A percentile compares a stretch with the other conserved stretches of the same genome.
phyloP scores from a whole-genome alignment of 2,113 vertebrate species.

The Grammatotria lemairii region DNA sequence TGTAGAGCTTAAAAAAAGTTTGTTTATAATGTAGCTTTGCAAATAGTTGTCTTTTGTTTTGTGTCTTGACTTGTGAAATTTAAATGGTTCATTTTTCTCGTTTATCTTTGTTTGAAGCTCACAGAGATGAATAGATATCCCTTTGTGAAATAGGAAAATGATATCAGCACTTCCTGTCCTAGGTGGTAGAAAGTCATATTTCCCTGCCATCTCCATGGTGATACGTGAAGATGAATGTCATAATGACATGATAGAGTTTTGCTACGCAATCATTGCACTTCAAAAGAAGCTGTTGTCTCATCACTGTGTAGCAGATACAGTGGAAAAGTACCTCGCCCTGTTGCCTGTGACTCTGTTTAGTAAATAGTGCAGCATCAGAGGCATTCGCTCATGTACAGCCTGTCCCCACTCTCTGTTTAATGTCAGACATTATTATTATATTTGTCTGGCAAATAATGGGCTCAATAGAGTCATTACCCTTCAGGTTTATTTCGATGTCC shows the following conservation, averaged over 20 bases:
- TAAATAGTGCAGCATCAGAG: conserved; percentile 16
- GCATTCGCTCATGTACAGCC: background rate
- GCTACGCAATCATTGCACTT: background rate
- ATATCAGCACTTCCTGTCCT: background rate
- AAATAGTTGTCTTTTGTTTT: background rate
- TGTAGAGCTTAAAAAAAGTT: background rate
- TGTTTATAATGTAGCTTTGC: background rate
- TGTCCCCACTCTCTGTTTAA: background rate
- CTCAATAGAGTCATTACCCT: background rate
- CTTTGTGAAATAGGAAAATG: background rate
- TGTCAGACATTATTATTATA: background rate
- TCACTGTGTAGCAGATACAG: background rate
- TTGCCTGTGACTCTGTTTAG: conserved; percentile 22
- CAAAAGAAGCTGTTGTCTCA: background rate
- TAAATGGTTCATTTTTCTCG: background rate
- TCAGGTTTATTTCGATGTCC: background rate
- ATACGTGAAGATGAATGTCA: background rate
- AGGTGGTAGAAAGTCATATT: background rate
- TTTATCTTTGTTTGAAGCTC: background rate
- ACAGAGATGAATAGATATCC: background rate
- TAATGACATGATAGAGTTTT: background rate
- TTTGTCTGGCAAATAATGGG: background rate
- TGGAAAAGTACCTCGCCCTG: conserved; percentile 22
- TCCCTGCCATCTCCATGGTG: background rate
- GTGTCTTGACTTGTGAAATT: background rate